These are phyloP conservation scores for Xiphorhynchus erythropygius DNA, from an alignment of 2,797 vertebrate species.

Conservation along the genomic window DNA sequence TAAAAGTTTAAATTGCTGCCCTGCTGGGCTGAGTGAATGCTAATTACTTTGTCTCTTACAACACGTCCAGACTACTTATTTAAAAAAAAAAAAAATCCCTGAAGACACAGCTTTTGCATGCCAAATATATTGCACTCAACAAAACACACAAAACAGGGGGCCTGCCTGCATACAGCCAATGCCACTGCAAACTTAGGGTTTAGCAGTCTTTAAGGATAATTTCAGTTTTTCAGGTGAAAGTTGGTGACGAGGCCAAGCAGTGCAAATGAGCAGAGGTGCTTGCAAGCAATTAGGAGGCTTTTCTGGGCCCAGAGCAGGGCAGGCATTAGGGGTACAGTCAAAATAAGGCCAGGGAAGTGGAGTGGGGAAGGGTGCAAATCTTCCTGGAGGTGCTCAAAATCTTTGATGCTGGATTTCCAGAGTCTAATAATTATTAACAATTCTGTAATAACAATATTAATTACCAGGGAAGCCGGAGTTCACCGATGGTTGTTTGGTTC, in stretches of 20 bases:
- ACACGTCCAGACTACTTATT: constrained; percentile 57
- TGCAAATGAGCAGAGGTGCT: background rate
- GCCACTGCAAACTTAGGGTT: background rate
- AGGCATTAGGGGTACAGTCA: background rate
- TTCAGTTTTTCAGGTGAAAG: background rate
- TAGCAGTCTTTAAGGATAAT: background rate
- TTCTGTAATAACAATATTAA: constrained; percentile 42
- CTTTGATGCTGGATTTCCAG: background rate
- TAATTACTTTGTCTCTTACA: constrained; percentile 69
- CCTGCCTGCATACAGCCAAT: background rate
- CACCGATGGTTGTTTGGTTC: constrained; percentile 10
- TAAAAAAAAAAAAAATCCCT: constrained; percentile 41
- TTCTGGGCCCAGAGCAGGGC: fast-evolving
- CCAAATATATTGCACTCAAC: constrained; percentile 43
- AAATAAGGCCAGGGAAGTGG: background rate
- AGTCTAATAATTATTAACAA: constrained; percentile 20
- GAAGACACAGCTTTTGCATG: constrained; percentile 59
- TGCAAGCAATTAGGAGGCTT: background rate
- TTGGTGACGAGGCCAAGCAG: fast-evolving
- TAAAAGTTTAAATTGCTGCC: constrained; percentile 70
- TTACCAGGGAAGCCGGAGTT: constrained; percentile 27
- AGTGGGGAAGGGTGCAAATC: background rate
- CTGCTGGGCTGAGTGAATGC: constrained; percentile 68
- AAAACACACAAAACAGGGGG: background rate
- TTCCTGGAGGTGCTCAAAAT: background rate